These are phyloP conservation scores for Polyergus mexicanus DNA, from an alignment of 1,140 invertebrate genomes.

Conservation along the genomic window DNA sequence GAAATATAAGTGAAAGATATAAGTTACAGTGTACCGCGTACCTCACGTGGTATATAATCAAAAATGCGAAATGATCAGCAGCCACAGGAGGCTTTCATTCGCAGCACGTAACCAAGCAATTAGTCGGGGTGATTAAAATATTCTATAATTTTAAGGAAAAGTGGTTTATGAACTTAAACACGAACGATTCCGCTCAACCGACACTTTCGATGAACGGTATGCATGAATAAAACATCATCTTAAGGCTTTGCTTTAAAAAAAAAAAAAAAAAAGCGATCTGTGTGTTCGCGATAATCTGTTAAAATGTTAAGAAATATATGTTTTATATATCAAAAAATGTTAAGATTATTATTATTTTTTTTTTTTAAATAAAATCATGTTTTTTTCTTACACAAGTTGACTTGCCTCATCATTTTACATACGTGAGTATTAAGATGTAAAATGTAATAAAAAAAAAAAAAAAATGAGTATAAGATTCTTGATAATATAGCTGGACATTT, in stretches of 20 bases:
- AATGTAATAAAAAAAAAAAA: too few relatives aligned
- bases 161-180: conserved; percentile 78
- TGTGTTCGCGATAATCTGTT: not conserved
- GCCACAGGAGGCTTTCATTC: conserved; percentile 68
- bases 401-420: too few relatives aligned
- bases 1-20: not conserved
- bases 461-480: too few relatives aligned
- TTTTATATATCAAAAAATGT: too few relatives aligned
- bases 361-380: too few relatives aligned
- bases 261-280: not conserved
- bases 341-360: too few relatives aligned
- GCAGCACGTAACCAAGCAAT: conserved; percentile 78
- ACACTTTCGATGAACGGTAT: conserved; percentile 75
- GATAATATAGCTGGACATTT: too few relatives aligned
- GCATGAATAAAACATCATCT: conserved; percentile 84
- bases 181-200: conserved; percentile 71
- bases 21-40: conserved; percentile 7
- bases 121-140: conserved; percentile 83
- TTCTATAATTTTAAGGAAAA: conserved; percentile 81
- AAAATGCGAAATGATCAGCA: conserved; percentile 49
- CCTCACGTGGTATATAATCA: not conserved
- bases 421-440: too few relatives aligned
- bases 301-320: too few relatives aligned
- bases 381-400: too few relatives aligned
- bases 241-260: conserved; percentile 16